Conservation (phyloP, 2,113 vertebrate genomes). For the Urocynchramus pylzowi region DNA sequence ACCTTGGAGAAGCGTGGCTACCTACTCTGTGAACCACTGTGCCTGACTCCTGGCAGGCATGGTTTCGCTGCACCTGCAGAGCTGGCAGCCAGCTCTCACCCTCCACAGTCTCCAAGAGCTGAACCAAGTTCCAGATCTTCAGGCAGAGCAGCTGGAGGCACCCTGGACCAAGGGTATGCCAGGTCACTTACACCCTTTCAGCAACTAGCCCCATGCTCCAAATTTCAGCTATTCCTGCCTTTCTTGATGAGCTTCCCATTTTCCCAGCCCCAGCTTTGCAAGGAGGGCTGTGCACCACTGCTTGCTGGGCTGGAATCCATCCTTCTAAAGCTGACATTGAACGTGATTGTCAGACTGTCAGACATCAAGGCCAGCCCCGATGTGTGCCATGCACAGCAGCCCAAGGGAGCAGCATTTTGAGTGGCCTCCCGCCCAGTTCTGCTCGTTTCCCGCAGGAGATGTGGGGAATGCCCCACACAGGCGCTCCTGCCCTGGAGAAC, state of each 20-base stretch:
- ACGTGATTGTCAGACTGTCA: accelerated
- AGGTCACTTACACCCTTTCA: background rate
- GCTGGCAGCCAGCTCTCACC: background rate
- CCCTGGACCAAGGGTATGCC: background rate
- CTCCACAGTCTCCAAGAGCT: background rate
- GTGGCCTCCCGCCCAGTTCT: background rate
- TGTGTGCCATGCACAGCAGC: accelerated
- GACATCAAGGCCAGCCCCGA: too few species aligned
- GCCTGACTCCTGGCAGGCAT: background rate
- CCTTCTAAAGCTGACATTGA: accelerated
- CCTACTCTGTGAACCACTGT: background rate
- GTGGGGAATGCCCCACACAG: background rate
- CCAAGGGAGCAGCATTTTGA: background rate
- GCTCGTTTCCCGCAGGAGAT: background rate
- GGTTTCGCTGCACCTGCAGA: background rate
- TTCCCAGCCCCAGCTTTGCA: accelerated
- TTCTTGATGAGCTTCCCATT: background rate
- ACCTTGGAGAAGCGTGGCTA: background rate
- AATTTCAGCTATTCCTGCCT: background rate
- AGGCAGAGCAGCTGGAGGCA: background rate
- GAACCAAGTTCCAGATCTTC: background rate
- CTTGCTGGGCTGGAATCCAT: background rate
- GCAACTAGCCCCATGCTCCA: background rate
- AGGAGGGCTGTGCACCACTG: accelerated
- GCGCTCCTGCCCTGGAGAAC: background rate